phyloP scores from a whole-genome alignment of 2,888 invertebrate genomes.

The Conus canariensis region DNA sequence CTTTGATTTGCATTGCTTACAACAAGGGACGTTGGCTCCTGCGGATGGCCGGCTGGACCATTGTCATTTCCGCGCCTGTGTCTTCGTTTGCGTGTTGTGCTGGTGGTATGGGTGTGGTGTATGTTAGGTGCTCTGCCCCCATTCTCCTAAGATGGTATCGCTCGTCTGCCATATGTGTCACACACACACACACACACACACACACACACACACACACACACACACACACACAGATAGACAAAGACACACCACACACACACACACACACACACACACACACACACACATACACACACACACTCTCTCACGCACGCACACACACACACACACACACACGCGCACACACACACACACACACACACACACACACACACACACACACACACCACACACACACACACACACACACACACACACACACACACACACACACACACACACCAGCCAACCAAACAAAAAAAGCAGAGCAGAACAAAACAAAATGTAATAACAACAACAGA shows the following conservation, averaged over 20 bases:
- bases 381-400: constrained; percentile 12
- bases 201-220: neutral
- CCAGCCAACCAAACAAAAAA: neutral
- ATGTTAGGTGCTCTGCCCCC: too few relatives aligned
- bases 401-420: constrained; percentile 18
- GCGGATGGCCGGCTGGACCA: too few relatives aligned
- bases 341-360: neutral
- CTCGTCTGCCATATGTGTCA: too few relatives aligned
- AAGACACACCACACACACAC: neutral
- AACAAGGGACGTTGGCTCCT: too few relatives aligned
- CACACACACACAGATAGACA: constrained; percentile 4
- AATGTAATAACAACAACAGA: neutral
- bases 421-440: neutral
- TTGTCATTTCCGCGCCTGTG: too few relatives aligned
- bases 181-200: too few relatives aligned
- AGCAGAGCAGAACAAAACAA: neutral
- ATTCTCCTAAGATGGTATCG: too few relatives aligned
- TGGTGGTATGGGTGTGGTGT: too few relatives aligned
- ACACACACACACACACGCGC: constrained; percentile 7
- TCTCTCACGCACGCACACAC: constrained; percentile 10
- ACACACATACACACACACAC: constrained; percentile 13
- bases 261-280: neutral
- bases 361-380: constrained; percentile 7
- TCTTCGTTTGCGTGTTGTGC: too few relatives aligned
- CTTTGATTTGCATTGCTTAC: too few relatives aligned